A percentile compares a stretch with the other conserved stretches of the same genome.
Conservation (phyloP, 1,140 invertebrate genomes). For the Euwallacea fornicatus region DNA sequence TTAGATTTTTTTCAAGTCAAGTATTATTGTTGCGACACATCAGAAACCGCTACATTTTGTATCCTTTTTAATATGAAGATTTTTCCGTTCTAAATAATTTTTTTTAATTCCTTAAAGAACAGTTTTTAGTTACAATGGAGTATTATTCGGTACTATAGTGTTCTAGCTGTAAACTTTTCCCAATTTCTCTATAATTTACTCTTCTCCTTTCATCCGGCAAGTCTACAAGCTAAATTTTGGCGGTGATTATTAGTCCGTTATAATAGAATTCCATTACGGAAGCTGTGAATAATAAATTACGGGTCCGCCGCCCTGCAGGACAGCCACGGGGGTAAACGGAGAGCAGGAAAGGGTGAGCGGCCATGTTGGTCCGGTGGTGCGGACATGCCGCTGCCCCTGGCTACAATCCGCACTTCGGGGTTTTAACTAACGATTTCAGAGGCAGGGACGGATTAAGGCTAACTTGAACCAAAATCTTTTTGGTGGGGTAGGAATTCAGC, state of each 20-base stretch:
- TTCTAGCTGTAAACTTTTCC: too few relatives aligned
- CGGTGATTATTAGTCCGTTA: conserved; percentile 49
- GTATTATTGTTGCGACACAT: too few relatives aligned
- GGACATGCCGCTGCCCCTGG: conserved; percentile 46
- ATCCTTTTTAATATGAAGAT: too few relatives aligned
- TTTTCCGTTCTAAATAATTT: too few relatives aligned
- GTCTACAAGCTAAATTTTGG: conserved; percentile 11
- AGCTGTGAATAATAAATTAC: conserved; percentile 53
- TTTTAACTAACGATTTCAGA: conserved; percentile 49
- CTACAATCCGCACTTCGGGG: conserved; percentile 42
- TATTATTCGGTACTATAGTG: too few relatives aligned
- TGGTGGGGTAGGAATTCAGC: neutral
- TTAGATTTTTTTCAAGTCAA: too few relatives aligned
- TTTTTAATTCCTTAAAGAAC: too few relatives aligned
- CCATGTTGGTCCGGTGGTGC: conserved; percentile 50
- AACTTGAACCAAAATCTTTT: neutral
- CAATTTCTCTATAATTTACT: too few relatives aligned
- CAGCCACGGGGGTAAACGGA: conserved; percentile 24
- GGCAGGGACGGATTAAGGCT: neutral
- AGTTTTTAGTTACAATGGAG: too few relatives aligned
- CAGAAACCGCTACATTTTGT: too few relatives aligned
- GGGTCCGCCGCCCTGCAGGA: conserved; percentile 39
- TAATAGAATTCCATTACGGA: conserved; percentile 52
- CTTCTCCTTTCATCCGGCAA: too few relatives aligned
- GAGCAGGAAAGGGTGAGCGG: conserved; percentile 31